Conservation (phyloP, 2,113 vertebrate species). For the Terrapene triunguis region DNA sequence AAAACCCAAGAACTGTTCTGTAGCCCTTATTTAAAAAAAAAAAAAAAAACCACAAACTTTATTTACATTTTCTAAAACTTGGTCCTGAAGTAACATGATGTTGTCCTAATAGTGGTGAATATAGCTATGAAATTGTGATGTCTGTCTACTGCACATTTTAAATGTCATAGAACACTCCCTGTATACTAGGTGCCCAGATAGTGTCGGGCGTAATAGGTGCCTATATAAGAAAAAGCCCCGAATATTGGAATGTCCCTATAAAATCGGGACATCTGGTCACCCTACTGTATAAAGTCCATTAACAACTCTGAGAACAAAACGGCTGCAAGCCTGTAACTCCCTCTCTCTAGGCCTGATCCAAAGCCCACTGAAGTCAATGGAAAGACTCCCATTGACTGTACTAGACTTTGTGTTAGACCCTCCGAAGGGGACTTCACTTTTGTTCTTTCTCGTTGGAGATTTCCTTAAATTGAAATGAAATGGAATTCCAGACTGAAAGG, state of each 20-base stretch:
- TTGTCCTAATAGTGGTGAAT: neutral
- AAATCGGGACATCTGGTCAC: no score
- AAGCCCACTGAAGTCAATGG: rapidly evolving
- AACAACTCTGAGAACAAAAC: rapidly evolving
- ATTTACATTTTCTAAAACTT: neutral
- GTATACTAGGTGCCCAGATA: neutral
- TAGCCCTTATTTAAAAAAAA: neutral
- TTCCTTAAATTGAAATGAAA: neutral
- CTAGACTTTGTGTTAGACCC: neutral
- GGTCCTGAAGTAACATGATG: neutral
- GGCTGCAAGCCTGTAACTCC: rapidly evolving
- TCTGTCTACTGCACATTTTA: neutral
- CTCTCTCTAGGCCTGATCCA: no score
- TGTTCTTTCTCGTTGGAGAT: neutral
- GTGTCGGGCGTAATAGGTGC: no score
- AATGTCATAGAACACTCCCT: neutral
- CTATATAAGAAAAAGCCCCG: no score
- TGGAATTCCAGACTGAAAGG: no score
- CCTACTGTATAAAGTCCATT: no score
- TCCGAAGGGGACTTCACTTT: neutral
- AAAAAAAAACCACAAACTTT: neutral
- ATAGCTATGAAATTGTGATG: no score
- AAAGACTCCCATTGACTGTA: neutral
- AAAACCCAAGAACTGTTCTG: neutral
- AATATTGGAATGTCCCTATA: no score